Percentiles rank a stretch among this genome's conserved stretches.
These are phyloP conservation scores for Rhinoderma darwinii DNA, from an alignment of 2,113 vertebrate species.

Conservation along the genomic window DNA sequence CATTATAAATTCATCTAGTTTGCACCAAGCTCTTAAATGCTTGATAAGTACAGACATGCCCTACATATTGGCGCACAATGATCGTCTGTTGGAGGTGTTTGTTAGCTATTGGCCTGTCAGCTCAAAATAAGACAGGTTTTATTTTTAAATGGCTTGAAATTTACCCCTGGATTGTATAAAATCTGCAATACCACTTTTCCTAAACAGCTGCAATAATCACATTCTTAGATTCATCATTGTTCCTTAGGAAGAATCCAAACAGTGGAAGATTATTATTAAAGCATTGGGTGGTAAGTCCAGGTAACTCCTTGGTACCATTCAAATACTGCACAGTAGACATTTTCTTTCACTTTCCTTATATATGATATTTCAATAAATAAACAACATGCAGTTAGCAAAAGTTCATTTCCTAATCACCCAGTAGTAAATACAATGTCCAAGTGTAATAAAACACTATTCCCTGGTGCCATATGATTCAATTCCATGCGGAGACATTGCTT, in stretches of 20 bases:
- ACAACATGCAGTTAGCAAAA: too few species aligned
- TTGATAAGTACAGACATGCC: constrained; percentile 32
- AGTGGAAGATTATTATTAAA: not conserved
- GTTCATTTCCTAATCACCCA: too few species aligned
- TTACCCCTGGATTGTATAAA: not conserved
- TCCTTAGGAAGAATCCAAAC: not conserved
- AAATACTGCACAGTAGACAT: too few species aligned
- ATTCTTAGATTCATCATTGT: not conserved
- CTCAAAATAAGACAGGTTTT: not conserved
- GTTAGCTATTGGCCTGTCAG: not conserved
- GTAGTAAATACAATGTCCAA: too few species aligned
- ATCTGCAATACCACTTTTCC: constrained; percentile 4
- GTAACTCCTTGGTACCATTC: too few species aligned
- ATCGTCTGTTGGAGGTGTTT: not conserved
- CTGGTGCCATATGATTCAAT: too few species aligned
- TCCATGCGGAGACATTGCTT: too few species aligned
- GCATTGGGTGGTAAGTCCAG: too few species aligned
- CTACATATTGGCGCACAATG: constrained; percentile 31
- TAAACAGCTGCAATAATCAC: not conserved
- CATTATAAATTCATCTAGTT: constrained; percentile 39
- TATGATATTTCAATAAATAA: too few species aligned
- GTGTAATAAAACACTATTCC: too few species aligned
- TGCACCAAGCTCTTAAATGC: constrained; percentile 30
- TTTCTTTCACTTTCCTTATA: too few species aligned
- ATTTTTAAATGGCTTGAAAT: constrained; percentile 27